A percentile compares a stretch with the other conserved stretches of the same genome.
Conservation (phyloP, 2,797 vertebrate species). For the Rhyacichthys aspro region DNA sequence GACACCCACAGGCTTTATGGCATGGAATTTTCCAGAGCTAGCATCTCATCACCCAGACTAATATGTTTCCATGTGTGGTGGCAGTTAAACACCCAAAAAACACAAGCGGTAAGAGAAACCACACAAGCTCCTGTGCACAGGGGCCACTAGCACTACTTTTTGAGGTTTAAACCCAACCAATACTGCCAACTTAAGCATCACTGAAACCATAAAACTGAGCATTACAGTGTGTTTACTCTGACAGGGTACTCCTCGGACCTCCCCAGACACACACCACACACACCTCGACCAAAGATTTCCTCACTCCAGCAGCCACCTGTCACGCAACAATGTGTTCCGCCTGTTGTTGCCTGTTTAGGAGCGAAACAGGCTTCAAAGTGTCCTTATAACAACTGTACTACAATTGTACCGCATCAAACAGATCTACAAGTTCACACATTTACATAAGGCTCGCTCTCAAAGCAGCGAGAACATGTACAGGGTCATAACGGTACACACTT, state of each 20-base stretch:
- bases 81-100: slow-evolving; percentile 72
- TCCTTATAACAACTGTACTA: background rate
- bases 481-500: slow-evolving; percentile 59
- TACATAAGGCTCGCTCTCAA: background rate
- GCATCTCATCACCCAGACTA: slow-evolving; percentile 70
- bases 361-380: background rate
- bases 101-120: slow-evolving; percentile 70
- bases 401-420: background rate
- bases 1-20: slow-evolving; percentile 77
- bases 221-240: slow-evolving; percentile 13
- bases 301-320: background rate
- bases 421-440: background rate
- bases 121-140: slow-evolving; percentile 57
- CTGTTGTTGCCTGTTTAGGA: too few relatives aligned
- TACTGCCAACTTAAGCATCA: slow-evolving; percentile 9
- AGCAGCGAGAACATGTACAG: slow-evolving; percentile 61
- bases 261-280: background rate
- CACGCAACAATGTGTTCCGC: background rate
- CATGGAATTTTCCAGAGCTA: slow-evolving; percentile 76
- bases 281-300: background rate
- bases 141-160: slow-evolving; percentile 55
- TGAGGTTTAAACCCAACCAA: slow-evolving; percentile 39
- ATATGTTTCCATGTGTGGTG: slow-evolving; percentile 77
- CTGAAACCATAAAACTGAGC: background rate
- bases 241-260: background rate